Percentiles rank a stretch among this genome's conserved stretches.
Conservation (phyloP, 1,140 invertebrate genomes). For the Sycophaga agraensis region DNA sequence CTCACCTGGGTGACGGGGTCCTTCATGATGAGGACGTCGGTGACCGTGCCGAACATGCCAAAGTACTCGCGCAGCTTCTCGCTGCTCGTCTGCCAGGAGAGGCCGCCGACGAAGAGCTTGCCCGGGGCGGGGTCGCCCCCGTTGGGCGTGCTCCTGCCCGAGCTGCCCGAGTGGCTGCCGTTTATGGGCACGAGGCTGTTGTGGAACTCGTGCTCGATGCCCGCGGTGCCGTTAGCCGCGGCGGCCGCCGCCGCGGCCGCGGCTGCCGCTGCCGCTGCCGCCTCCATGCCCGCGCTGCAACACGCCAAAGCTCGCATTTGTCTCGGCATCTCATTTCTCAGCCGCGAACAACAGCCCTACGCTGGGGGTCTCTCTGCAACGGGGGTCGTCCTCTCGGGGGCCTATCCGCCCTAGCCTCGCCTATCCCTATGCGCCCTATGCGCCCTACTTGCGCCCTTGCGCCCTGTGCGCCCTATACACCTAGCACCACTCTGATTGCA, state of each 20-base stretch:
- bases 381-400: too few species aligned
- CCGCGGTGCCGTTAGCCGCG: slow-evolving; percentile 48
- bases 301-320: slow-evolving; percentile 1
- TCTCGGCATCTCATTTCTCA: background rate
- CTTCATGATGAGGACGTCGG: slow-evolving; percentile 93
- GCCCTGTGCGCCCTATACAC: too few species aligned
- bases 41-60: slow-evolving; percentile 86
- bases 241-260: slow-evolving; percentile 40
- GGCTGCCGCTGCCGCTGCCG: slow-evolving; percentile 47
- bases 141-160: slow-evolving; percentile 74
- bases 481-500: too few species aligned
- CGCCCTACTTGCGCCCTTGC: too few species aligned
- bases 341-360: too few species aligned
- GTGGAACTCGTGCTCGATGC: slow-evolving; percentile 65
- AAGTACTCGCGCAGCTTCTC: slow-evolving; percentile 90
- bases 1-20: slow-evolving; percentile 89
- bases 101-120: slow-evolving; percentile 87
- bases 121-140: slow-evolving; percentile 76
- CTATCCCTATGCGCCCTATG: too few species aligned
- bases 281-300: slow-evolving; percentile 60
- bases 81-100: slow-evolving; percentile 89
- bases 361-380: too few species aligned
- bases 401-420: too few species aligned
- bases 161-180: slow-evolving; percentile 66
- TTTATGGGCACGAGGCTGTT: slow-evolving; percentile 63